Evolutionary conservation across 2,888 invertebrate genomes (phyloP).

Genomic region (Arrhopalites spinosus): DNA sequence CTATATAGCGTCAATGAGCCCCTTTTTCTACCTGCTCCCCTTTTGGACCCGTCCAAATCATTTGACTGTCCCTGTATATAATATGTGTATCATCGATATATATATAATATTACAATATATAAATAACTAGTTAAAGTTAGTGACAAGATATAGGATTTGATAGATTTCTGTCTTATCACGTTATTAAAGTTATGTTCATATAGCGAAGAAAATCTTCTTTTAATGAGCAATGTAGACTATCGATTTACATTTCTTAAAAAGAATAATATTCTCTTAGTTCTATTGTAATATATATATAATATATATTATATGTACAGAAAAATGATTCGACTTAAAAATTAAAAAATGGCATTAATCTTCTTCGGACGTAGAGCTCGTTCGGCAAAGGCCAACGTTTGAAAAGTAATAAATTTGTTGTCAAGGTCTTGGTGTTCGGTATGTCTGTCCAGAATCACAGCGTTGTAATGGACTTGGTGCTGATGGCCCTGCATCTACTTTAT

Average conservation of each 20-base stretch:
- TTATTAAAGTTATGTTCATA: background rate
- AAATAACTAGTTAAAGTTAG: background rate
- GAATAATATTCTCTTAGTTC: background rate
- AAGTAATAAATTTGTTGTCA: constrained; percentile 12
- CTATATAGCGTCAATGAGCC: no score
- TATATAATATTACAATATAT: background rate
- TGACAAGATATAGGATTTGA: background rate
- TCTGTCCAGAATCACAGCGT: constrained; percentile 55
- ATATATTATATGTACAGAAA: background rate
- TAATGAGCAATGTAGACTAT: background rate
- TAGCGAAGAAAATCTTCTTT: no score
- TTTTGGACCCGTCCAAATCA: no score
- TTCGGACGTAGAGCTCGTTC: constrained; percentile 18
- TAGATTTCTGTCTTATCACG: background rate
- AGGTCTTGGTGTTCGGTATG: constrained; percentile 42
- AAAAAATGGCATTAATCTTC: background rate
- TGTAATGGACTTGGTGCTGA: constrained; percentile 45
- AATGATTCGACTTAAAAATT: background rate
- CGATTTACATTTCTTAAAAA: background rate
- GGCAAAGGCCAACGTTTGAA: constrained; percentile 9
- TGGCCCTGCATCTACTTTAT: constrained; percentile 11
- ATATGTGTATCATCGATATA: no score
- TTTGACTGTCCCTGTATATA: no score
- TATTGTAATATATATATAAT: background rate
- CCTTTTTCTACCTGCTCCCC: no score